Evolutionary conservation across 2,797 vertebrate genomes (phyloP).

Genomic region (Cuniculus paca): DNA sequence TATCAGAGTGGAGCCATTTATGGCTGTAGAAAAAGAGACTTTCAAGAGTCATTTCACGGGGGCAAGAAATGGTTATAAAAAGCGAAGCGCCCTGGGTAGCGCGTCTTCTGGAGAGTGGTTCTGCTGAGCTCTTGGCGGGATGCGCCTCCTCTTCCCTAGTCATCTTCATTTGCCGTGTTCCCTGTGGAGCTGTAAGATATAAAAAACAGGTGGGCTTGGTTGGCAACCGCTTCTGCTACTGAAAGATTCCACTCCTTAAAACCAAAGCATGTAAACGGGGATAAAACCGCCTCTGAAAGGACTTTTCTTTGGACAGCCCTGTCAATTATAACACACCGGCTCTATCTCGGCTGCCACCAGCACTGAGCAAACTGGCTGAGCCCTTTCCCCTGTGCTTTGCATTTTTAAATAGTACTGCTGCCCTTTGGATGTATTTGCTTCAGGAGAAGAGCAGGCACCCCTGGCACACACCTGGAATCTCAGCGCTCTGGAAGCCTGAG

Average conservation of each 20-base stretch:
- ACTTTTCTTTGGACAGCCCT: constrained; percentile 15
- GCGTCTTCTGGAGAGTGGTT: not conserved
- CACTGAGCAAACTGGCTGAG: constrained; percentile 33
- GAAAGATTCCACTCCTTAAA: constrained; percentile 76
- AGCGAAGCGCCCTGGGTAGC: not conserved
- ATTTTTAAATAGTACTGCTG: constrained; percentile 54
- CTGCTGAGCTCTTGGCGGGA: not conserved
- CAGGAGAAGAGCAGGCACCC: not conserved
- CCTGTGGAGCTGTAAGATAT: constrained; percentile 23
- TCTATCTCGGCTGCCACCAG: constrained; percentile 49
- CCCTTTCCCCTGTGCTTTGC: not conserved
- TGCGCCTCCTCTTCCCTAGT: not conserved
- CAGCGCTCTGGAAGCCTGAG: not conserved
- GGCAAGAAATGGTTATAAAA: constrained; percentile 47
- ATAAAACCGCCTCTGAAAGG: constrained; percentile 50
- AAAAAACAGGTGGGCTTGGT: constrained; percentile 77
- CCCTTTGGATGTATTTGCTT: constrained; percentile 19
- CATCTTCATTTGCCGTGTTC: constrained; percentile 61
- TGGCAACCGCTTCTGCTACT: constrained; percentile 70
- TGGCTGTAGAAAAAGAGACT: constrained; percentile 55
- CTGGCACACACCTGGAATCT: not conserved
- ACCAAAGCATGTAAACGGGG: constrained; percentile 19
- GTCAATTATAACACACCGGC: not conserved
- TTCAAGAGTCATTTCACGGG: constrained; percentile 63
- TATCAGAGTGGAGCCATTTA: constrained; percentile 69